These are phyloP conservation scores for Dolichotis patagonum DNA, from an alignment of 2,113 vertebrate genomes.

Conservation along the genomic window DNA sequence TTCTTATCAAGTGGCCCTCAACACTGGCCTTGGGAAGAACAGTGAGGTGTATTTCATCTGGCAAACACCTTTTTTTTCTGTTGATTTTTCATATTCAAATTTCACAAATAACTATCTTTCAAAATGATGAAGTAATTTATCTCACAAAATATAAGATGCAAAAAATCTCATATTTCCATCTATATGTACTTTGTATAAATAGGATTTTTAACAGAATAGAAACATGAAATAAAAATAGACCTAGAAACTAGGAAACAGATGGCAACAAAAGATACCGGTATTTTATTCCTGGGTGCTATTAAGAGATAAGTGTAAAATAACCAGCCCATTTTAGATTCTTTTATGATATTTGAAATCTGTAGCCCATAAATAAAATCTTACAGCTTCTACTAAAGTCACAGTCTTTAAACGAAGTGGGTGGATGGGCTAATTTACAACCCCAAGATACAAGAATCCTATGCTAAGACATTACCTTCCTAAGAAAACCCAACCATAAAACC, in stretches of 20 bases:
- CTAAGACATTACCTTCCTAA: background rate
- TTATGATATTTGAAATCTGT: background rate
- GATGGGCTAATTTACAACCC: background rate
- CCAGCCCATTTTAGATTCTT: background rate
- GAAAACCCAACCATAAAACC: background rate
- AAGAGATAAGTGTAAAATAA: slow-evolving; percentile 58
- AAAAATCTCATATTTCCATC: slow-evolving; percentile 55
- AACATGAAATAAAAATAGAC: slow-evolving; percentile 72
- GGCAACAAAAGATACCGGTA: slow-evolving; percentile 69
- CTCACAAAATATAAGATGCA: slow-evolving; percentile 39
- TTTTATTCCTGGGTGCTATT: slow-evolving; percentile 63
- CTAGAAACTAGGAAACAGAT: slow-evolving; percentile 76
- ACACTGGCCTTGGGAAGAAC: background rate
- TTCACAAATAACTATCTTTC: slow-evolving; percentile 55
- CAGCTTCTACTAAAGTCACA: background rate
- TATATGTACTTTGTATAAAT: slow-evolving; percentile 65
- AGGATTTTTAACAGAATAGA: slow-evolving; percentile 75
- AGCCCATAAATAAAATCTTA: background rate
- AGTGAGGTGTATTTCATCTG: background rate
- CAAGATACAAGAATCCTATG: background rate
- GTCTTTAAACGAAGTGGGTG: background rate
- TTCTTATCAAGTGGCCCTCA: background rate
- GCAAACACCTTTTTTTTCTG: background rate
- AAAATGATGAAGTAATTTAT: slow-evolving; percentile 61
- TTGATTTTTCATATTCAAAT: slow-evolving; percentile 49